Percentiles rank a stretch among this genome's conserved stretches.
phyloP scores from a whole-genome alignment of 2,888 invertebrate species.

The Lomographa bimaculata region DNA sequence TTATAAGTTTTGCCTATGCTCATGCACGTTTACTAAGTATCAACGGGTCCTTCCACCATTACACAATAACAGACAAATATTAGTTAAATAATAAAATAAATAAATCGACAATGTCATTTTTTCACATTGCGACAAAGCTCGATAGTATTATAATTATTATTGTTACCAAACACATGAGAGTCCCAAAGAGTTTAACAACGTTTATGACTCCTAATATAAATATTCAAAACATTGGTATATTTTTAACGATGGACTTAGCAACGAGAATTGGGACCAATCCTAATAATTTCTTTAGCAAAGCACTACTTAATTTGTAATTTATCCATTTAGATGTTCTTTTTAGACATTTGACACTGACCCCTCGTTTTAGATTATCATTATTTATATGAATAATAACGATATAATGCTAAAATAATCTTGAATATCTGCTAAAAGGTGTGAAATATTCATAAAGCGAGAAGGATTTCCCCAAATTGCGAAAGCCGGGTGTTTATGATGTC shows the following conservation, averaged over 20 bases:
- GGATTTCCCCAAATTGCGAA: constrained; percentile 35
- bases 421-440: constrained; percentile 7
- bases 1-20: too few relatives aligned
- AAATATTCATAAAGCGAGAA: constrained; percentile 12
- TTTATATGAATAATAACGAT: constrained; percentile 3
- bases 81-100: too few relatives aligned
- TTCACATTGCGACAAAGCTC: too few relatives aligned
- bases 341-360: constrained; percentile 8
- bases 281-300: constrained; percentile 5
- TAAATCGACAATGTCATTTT: too few relatives aligned
- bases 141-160: too few relatives aligned
- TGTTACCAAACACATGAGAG: too few relatives aligned
- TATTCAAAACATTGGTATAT: too few relatives aligned
- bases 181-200: too few relatives aligned
- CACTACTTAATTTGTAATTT: constrained; percentile 13
- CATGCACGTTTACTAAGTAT: too few relatives aligned
- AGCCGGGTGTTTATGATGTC: constrained; percentile 33
- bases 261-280: not conserved
- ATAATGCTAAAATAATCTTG: constrained; percentile 5
- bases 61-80: too few relatives aligned
- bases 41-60: too few relatives aligned
- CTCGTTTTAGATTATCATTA: constrained; percentile 6
- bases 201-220: too few relatives aligned
- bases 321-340: constrained; percentile 15
- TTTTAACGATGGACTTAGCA: not conserved